These are phyloP conservation scores for Drosophila kanapiae DNA, from an alignment of 1,140 invertebrate genomes.

Conservation along the genomic window DNA sequence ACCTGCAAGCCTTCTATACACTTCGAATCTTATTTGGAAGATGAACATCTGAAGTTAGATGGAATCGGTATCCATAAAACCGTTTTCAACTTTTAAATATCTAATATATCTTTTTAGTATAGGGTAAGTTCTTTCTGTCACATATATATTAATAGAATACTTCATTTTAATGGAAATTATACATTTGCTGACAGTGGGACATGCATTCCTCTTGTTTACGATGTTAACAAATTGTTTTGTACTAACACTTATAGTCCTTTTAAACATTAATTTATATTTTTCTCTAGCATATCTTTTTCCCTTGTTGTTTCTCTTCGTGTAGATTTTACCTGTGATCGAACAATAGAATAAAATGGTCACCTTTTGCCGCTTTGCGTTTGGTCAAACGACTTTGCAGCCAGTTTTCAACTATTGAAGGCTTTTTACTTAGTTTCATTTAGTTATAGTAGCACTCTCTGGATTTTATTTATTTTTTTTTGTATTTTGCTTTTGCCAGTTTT, in stretches of 20 bases:
- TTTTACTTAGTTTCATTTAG: conserved; percentile 73
- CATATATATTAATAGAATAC: not conserved
- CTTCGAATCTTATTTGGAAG: not conserved
- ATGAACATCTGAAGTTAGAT: no score
- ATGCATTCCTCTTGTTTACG: no score
- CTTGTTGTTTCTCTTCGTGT: not conserved
- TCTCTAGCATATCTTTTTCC: no score
- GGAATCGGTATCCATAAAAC: not conserved
- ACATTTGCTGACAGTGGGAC: no score
- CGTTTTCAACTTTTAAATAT: not conserved
- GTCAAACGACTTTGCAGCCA: conserved; percentile 21
- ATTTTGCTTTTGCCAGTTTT: conserved; percentile 49
- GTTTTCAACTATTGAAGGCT: conserved; percentile 62
- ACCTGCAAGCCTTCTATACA: not conserved
- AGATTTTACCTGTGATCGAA: conserved; percentile 62
- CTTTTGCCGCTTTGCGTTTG: conserved; percentile 56
- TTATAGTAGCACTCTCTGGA: conserved; percentile 38
- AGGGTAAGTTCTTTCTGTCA: no score
- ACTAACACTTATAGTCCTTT: no score
- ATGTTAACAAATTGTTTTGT: no score
- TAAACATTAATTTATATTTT: no score
- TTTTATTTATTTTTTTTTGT: conserved; percentile 20
- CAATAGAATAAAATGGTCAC: conserved; percentile 71
- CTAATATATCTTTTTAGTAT: no score
- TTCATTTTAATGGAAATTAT: not conserved